These are phyloP conservation scores for Cydia splendana DNA, from an alignment of 1,140 invertebrate species.

Conservation along the genomic window DNA sequence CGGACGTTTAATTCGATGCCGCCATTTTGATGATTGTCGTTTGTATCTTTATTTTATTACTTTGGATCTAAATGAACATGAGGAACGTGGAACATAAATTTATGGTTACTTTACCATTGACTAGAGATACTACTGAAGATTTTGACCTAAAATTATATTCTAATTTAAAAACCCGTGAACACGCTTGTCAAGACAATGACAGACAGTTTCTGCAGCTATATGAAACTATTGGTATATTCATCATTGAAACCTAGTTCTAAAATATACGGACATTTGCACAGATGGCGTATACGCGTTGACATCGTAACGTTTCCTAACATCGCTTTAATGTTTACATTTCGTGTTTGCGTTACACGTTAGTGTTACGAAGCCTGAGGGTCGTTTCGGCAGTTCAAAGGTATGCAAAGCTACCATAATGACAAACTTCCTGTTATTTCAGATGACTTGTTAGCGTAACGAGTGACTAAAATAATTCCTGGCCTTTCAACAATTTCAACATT, in stretches of 20 bases:
- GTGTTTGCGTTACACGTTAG: constrained; percentile 35
- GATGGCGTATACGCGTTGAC: background rate
- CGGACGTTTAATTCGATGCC: background rate
- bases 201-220: background rate
- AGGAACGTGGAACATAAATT: too few species aligned
- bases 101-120: too few species aligned
- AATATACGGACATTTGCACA: background rate
- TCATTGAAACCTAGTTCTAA: background rate
- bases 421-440: constrained; percentile 56
- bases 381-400: constrained; percentile 38
- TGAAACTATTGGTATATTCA: background rate
- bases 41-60: background rate
- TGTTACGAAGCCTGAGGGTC: constrained; percentile 33
- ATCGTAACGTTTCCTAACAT: constrained; percentile 39
- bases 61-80: too few species aligned
- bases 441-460: constrained; percentile 38
- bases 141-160: background rate
- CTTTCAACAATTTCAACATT: constrained; percentile 51
- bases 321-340: constrained; percentile 42
- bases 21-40: background rate
- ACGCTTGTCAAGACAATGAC: background rate
- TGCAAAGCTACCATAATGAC: constrained; percentile 52
- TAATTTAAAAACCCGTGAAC: background rate
- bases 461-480: constrained; percentile 47
- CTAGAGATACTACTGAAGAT: too few species aligned